Conservation (phyloP, 2,113 vertebrate species). For the Hypanus sabinus region DNA sequence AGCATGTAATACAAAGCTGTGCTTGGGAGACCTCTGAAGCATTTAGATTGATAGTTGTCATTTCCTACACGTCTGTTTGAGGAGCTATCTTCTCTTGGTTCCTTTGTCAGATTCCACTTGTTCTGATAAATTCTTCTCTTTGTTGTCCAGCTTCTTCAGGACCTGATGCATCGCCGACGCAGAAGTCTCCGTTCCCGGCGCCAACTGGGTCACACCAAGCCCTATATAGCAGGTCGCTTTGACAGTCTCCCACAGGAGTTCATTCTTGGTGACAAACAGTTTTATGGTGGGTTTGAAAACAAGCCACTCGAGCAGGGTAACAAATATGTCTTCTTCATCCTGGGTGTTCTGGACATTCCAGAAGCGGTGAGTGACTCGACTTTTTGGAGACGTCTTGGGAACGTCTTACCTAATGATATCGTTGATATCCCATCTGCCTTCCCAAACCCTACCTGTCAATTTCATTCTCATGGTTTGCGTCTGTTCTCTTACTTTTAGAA, state of each 20-base stretch:
- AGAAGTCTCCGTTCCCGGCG: conserved; percentile 79
- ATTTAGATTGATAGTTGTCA: background rate
- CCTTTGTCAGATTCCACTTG: background rate
- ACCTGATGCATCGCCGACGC: conserved; percentile 60
- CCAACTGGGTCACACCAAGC: conserved; percentile 72
- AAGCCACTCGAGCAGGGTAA: conserved; percentile 77
- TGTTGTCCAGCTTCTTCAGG: conserved; percentile 66
- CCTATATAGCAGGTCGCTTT: conserved; percentile 87
- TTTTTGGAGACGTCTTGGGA: background rate
- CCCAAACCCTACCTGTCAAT: no score
- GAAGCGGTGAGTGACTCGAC: conserved; percentile 63
- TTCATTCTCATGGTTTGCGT: background rate
- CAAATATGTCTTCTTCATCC: conserved; percentile 82
- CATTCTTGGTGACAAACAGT: conserved; percentile 77
- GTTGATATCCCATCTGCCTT: background rate
- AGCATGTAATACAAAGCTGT: background rate
- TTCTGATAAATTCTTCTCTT: conserved; percentile 8
- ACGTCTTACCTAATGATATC: background rate
- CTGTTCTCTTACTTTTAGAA: background rate
- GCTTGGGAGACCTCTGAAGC: background rate
- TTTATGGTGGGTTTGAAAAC: conserved; percentile 82
- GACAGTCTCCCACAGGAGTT: conserved; percentile 71
- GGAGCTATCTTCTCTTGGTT: background rate
- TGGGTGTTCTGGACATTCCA: conserved; percentile 74
- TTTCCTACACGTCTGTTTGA: background rate